phyloP scores from a whole-genome alignment of 2,888 invertebrate species.

The Drosophila falleni region DNA sequence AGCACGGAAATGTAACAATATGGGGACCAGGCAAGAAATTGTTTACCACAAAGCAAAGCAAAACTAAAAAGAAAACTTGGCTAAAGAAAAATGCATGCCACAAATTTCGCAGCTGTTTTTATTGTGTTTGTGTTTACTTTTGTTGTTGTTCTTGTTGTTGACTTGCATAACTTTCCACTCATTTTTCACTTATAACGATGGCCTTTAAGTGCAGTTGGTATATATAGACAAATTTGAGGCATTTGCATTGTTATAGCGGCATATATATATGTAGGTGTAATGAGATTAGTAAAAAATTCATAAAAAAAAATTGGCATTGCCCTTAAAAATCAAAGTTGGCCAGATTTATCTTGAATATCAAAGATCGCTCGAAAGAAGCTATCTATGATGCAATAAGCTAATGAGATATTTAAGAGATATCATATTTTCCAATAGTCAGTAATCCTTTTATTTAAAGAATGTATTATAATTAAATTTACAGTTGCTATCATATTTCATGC shows the following conservation, averaged over 20 bases:
- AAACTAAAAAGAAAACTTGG: slow-evolving; percentile 26
- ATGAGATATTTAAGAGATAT: too few species aligned
- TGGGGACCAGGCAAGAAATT: slow-evolving; percentile 52
- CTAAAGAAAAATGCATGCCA: slow-evolving; percentile 46
- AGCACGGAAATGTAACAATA: slow-evolving; percentile 75
- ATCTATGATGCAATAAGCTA: not conserved
- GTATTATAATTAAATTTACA: not conserved
- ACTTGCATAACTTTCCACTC: slow-evolving; percentile 45
- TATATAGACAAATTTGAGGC: slow-evolving; percentile 15
- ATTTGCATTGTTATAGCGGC: not conserved
- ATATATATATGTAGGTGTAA: not conserved
- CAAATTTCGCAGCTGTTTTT: slow-evolving; percentile 29
- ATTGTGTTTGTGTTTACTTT: not conserved
- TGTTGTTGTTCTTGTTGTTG: slow-evolving; percentile 26
- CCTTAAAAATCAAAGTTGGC: too few species aligned
- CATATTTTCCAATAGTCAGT: not conserved
- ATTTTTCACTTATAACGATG: slow-evolving; percentile 48
- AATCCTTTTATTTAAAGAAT: not conserved
- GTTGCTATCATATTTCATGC: not conserved
- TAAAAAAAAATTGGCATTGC: too few species aligned
- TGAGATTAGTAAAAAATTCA: too few species aligned
- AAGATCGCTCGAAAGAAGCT: too few species aligned
- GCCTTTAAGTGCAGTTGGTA: slow-evolving; percentile 24
- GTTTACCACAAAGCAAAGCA: slow-evolving; percentile 49
- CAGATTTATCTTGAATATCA: too few species aligned